These are phyloP conservation scores for Centropus bengalensis DNA, from an alignment of 2,113 vertebrate genomes.

Conservation along the genomic window DNA sequence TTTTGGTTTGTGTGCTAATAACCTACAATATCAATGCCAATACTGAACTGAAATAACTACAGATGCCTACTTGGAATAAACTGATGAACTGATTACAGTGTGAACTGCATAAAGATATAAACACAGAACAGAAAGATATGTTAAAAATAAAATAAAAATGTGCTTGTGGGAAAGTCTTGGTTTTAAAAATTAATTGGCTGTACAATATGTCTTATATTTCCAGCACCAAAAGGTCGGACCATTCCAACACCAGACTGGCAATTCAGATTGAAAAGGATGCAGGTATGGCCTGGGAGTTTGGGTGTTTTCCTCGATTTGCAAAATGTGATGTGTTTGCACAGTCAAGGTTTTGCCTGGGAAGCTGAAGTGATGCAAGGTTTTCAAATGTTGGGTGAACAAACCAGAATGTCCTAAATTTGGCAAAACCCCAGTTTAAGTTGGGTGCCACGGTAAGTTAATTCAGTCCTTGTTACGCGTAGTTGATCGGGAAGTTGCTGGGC, in stretches of 20 bases:
- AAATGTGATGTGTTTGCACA: neutral
- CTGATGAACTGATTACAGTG: neutral
- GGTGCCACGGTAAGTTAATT: neutral
- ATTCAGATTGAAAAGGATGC: slow-evolving; percentile 95
- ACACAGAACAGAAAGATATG: neutral
- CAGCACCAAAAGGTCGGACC: slow-evolving; percentile 92
- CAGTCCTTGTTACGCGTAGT: neutral
- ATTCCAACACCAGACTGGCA: slow-evolving; percentile 94
- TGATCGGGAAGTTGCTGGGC: neutral
- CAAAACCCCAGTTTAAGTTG: accelerated
- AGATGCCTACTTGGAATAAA: neutral
- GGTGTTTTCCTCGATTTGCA: neutral
- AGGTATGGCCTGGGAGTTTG: slow-evolving; percentile 76
- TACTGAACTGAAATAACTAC: neutral
- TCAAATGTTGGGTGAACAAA: neutral
- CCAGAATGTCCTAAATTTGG: neutral
- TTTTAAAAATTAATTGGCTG: neutral
- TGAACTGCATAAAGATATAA: neutral
- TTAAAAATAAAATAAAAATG: neutral
- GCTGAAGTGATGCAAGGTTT: neutral
- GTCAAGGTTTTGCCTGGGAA: neutral
- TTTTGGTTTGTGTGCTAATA: neutral
- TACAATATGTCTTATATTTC: slow-evolving; percentile 42
- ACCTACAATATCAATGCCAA: neutral
- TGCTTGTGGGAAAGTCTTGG: neutral